A percentile compares a stretch with the other conserved stretches of the same genome.
Conservation (phyloP, 2,797 vertebrate genomes). For the Pteronotus mesoamericanus region DNA sequence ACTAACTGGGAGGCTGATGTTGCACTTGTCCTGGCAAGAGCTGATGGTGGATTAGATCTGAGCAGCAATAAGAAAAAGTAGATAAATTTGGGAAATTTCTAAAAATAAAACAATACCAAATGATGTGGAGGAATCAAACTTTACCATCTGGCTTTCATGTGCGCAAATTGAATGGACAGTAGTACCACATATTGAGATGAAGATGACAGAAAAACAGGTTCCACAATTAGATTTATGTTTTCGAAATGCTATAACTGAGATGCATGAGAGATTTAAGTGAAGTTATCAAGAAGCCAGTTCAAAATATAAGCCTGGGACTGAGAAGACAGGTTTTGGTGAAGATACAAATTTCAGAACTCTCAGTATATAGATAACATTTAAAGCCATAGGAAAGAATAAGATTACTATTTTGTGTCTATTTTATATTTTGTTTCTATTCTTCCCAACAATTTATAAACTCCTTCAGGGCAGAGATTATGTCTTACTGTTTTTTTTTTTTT, state of each 20-base stretch:
- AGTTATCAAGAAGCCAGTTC: background rate
- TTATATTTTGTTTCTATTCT: background rate
- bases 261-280: background rate
- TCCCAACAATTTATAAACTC: conserved; percentile 5
- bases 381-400: background rate
- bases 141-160: background rate
- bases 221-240: background rate
- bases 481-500: background rate
- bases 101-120: background rate
- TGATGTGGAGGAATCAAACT: background rate
- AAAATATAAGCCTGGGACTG: background rate
- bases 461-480: background rate
- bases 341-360: background rate
- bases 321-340: background rate
- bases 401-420: background rate
- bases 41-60: background rate
- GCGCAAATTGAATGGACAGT: background rate
- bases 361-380: background rate
- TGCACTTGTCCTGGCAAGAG: background rate
- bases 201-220: background rate
- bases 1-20: background rate
- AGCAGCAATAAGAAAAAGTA: background rate
- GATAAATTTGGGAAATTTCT: background rate
- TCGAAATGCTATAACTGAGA: background rate
- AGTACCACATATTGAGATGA: background rate